phyloP scores from a whole-genome alignment of 1,140 invertebrate species.

The Leptoteleia sp. region DNA sequence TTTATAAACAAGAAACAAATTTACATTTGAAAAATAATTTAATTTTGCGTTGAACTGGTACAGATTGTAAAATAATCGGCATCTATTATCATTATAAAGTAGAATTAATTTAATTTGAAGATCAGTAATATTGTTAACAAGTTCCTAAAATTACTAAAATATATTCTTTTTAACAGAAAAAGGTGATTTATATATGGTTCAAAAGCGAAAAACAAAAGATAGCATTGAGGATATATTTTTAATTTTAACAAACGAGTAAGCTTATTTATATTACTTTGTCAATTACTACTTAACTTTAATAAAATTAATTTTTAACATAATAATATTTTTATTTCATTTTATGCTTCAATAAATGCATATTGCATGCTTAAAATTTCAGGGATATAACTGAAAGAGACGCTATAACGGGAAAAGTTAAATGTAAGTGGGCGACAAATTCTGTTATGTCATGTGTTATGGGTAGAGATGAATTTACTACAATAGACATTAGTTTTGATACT shows the following conservation, averaged over 20 bases:
- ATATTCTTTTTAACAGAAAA: slow-evolving; percentile 63
- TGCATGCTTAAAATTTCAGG: slow-evolving; percentile 65
- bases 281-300: too few relatives aligned
- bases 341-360: too few relatives aligned
- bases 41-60: too few relatives aligned
- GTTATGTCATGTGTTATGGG: slow-evolving; percentile 82
- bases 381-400: slow-evolving; percentile 80
- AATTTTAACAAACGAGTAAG: slow-evolving; percentile 75
- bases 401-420: slow-evolving; percentile 80
- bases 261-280: slow-evolving; percentile 35
- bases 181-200: slow-evolving; percentile 75
- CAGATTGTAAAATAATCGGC: too few relatives aligned
- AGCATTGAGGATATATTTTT: slow-evolving; percentile 77
- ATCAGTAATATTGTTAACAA: too few relatives aligned
- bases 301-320: too few relatives aligned
- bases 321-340: too few relatives aligned
- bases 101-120: too few relatives aligned
- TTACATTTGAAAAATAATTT: too few relatives aligned
- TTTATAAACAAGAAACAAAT: too few relatives aligned
- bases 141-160: too few relatives aligned
- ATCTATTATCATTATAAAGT: too few relatives aligned
- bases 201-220: slow-evolving; percentile 70
- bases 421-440: slow-evolving; percentile 82
- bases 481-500: slow-evolving; percentile 85
- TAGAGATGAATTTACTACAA: slow-evolving; percentile 78